phyloP scores from a whole-genome alignment of 2,888 invertebrate species.

The Eurytoma californica region DNA sequence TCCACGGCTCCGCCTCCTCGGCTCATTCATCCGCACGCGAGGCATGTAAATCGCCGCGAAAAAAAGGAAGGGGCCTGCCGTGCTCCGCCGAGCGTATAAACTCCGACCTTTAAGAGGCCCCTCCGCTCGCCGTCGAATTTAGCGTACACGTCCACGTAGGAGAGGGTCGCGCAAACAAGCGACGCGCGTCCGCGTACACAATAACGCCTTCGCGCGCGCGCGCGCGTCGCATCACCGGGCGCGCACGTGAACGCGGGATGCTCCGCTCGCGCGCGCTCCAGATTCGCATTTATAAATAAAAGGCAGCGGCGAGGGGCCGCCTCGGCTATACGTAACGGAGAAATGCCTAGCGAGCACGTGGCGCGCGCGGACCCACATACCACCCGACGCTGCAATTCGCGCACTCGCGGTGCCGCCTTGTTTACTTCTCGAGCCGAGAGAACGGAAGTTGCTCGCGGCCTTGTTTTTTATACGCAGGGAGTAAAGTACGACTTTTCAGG shows the following conservation, averaged over 20 bases:
- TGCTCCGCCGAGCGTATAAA: neutral
- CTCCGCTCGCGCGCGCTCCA: constrained; percentile 50
- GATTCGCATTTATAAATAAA: constrained; percentile 57
- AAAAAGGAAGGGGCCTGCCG: neutral
- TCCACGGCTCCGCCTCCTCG: neutral
- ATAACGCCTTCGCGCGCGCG: neutral
- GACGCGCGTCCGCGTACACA: neutral
- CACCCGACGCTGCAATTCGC: neutral
- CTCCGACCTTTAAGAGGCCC: too few species aligned
- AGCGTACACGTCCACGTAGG: neutral
- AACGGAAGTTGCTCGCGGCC: too few species aligned
- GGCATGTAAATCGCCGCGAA: neutral
- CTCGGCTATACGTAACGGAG: neutral
- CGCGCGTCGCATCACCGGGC: constrained; percentile 20
- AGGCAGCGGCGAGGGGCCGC: neutral
- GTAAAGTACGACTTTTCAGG: too few species aligned
- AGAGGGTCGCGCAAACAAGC: neutral
- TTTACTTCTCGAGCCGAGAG: too few species aligned
- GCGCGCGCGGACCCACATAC: neutral
- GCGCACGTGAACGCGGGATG: constrained; percentile 63
- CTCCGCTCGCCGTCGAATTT: too few species aligned
- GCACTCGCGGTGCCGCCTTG: neutral
- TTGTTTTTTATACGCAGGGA: too few species aligned
- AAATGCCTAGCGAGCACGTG: constrained; percentile 9
- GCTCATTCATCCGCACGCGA: too few species aligned